These are phyloP conservation scores for Chymomyza amoena DNA, from an alignment of 2,888 invertebrate genomes.

Conservation along the genomic window DNA sequence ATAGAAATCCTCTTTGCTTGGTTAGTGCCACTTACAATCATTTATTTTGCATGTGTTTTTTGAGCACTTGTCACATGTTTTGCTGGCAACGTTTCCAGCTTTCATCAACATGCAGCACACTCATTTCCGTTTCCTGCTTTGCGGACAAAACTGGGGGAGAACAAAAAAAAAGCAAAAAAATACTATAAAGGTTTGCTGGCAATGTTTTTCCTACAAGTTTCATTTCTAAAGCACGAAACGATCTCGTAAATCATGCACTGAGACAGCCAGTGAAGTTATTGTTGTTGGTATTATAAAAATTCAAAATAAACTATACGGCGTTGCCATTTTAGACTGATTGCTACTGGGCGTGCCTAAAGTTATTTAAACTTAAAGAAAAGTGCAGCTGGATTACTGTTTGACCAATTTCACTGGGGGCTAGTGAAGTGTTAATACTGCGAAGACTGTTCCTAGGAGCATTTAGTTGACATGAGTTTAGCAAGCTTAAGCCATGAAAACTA, in stretches of 20 bases:
- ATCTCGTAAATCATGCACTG: constrained; percentile 69
- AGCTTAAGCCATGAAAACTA: constrained; percentile 27
- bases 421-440: too few species aligned
- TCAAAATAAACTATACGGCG: too few species aligned
- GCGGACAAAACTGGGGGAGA: constrained; percentile 57
- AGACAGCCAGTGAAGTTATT: constrained; percentile 61
- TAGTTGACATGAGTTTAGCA: not conserved
- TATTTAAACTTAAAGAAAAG: not conserved
- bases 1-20: constrained; percentile 53
- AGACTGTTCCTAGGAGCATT: not conserved
- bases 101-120: constrained; percentile 58
- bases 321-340: not conserved
- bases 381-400: too few species aligned
- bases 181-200: constrained; percentile 48
- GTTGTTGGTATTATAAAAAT: constrained; percentile 59
- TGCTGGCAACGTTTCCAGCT: not conserved
- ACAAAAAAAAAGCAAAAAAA: not conserved
- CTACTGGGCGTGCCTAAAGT: not conserved
- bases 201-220: constrained; percentile 62
- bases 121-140: constrained; percentile 70
- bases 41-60: constrained; percentile 65
- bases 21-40: constrained; percentile 67
- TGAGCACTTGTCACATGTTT: not conserved
- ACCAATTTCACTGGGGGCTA: too few species aligned
- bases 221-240: constrained; percentile 46